phyloP scores from a whole-genome alignment of 2,888 invertebrate genomes.

The Metalampra italica region DNA sequence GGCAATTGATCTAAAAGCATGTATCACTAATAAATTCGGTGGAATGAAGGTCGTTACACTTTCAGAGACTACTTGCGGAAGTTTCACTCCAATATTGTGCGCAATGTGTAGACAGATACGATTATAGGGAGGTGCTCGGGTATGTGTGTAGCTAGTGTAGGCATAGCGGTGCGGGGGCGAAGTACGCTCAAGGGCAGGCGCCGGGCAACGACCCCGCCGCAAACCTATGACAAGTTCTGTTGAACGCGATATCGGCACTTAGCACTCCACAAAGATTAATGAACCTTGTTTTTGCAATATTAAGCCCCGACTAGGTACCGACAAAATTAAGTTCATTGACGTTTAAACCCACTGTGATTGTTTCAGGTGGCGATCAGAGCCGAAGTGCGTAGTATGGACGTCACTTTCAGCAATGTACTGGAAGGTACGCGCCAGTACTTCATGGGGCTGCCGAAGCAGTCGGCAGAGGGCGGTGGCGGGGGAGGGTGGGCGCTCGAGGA shows the following conservation, averaged over 20 bases:
- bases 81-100: constrained; percentile 14
- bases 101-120: neutral
- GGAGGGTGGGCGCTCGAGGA: constrained; percentile 53
- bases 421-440: constrained; percentile 91
- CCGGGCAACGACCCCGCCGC: constrained; percentile 60
- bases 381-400: constrained; percentile 83
- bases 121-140: neutral
- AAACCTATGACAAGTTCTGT: constrained; percentile 34
- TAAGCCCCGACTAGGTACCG: neutral
- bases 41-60: constrained; percentile 48
- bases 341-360: constrained; percentile 16
- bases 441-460: constrained; percentile 84
- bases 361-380: constrained; percentile 50
- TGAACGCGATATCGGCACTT: constrained; percentile 25
- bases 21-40: constrained; percentile 21
- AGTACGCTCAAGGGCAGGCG: constrained; percentile 68
- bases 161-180: constrained; percentile 45
- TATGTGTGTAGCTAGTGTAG: constrained; percentile 5
- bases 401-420: constrained; percentile 87
- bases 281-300: constrained; percentile 1
- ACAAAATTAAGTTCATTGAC: neutral
- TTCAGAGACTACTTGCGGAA: constrained; percentile 42
- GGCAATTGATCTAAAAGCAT: constrained; percentile 2
- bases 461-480: constrained; percentile 55
- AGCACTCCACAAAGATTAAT: constrained; percentile 18